Evolutionary conservation across 1,140 invertebrate genomes (phyloP).

Genomic region (Drosophila insularis): DNA sequence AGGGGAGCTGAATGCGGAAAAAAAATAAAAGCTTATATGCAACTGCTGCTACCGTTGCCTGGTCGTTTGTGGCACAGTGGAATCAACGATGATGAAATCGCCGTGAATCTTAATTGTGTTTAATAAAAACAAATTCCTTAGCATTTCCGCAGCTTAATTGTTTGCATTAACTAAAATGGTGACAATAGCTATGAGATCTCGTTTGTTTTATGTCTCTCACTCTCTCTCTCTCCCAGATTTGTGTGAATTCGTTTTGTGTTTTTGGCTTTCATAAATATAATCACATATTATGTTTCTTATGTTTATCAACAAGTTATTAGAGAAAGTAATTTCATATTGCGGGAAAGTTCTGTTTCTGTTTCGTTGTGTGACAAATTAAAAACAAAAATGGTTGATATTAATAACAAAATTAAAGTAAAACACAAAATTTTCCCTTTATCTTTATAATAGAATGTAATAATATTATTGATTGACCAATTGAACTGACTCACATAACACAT

Average conservation of each 20-base stretch:
- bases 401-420: too few relatives aligned
- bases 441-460: not conserved
- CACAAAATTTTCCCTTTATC: not conserved
- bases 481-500: not conserved
- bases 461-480: conserved; percentile 5
- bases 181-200: not conserved
- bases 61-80: not conserved
- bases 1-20: not conserved
- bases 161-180: conserved; percentile 21
- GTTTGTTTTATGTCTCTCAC: too few relatives aligned
- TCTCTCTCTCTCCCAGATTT: not conserved
- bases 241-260: not conserved
- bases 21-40: not conserved
- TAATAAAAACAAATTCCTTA: conserved; percentile 48
- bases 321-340: too few relatives aligned
- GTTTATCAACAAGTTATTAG: too few relatives aligned
- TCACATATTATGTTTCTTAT: not conserved
- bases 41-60: not conserved
- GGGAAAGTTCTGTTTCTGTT: too few relatives aligned
- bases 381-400: too few relatives aligned
- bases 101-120: conserved; percentile 52
- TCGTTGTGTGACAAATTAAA: too few relatives aligned
- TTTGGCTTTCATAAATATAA: not conserved
- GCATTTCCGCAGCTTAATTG: conserved; percentile 24
- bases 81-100: not conserved